phyloP scores from a whole-genome alignment of 2,113 vertebrate species.

The Pantherophis guttatus region DNA sequence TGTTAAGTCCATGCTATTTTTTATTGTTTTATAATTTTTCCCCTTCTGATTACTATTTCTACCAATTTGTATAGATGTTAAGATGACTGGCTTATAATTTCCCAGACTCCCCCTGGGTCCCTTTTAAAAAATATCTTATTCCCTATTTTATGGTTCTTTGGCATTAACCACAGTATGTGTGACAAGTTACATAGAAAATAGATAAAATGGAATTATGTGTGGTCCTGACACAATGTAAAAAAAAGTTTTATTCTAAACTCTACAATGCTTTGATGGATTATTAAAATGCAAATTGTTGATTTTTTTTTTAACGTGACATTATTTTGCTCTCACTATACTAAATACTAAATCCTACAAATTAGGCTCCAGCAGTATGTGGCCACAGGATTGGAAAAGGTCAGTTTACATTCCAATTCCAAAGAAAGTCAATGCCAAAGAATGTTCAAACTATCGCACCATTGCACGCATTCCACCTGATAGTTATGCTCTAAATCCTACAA shows the following conservation, averaged over 20 bases:
- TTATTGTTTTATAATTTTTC: neutral
- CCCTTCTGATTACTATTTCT: neutral
- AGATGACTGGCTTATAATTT: neutral
- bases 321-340: constrained; percentile 28
- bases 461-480: no score
- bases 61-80: neutral
- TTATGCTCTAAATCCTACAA: no score
- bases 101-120: neutral
- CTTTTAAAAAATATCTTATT: neutral
- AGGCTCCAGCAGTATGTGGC: no score
- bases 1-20: neutral
- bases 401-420: no score
- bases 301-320: neutral
- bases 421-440: no score
- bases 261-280: neutral
- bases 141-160: neutral
- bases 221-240: neutral
- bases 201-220: neutral
- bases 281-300: neutral
- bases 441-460: no score
- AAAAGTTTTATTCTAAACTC: neutral
- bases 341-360: neutral
- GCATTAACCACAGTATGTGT: neutral
- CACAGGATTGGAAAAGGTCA: no score
- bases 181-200: neutral